Evolutionary conservation across 2,113 vertebrate genomes (phyloP).

Genomic region (Hymenochirus boettgeri): DNA sequence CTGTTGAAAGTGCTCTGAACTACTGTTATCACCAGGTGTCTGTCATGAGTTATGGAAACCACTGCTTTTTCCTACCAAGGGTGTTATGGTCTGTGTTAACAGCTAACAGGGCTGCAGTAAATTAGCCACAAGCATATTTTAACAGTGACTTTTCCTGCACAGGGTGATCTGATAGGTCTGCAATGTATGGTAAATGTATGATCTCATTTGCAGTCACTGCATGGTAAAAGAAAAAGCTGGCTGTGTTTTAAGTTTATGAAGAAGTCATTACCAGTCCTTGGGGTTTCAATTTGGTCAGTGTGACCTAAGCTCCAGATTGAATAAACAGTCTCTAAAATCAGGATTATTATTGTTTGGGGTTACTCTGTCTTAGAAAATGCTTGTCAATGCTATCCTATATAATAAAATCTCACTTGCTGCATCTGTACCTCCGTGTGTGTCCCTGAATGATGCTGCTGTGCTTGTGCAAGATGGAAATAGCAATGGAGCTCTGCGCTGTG

Average conservation of each 20-base stretch:
- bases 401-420: no score
- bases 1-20: no score
- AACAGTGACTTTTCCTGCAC: conserved; percentile 16
- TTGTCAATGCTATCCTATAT: no score
- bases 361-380: no score
- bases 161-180: conserved; percentile 2
- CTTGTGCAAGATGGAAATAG: no score
- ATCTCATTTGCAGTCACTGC: not conserved
- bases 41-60: conserved; percentile 7
- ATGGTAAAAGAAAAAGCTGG: not conserved
- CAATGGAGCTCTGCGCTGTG: no score
- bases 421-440: no score
- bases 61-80: not conserved
- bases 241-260: not conserved
- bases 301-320: not conserved
- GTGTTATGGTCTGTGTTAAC: not conserved
- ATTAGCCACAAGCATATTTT: conserved; percentile 17
- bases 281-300: not conserved
- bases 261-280: not conserved
- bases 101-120: not conserved
- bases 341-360: no score
- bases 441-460: no score
- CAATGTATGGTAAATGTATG: conserved; percentile 8
- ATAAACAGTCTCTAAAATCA: no score
- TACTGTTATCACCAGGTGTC: not conserved